A percentile compares a stretch with the other conserved stretches of the same genome.
Evolutionary conservation across 2,797 vertebrate species (phyloP).

Genomic region (Brotula barbata): DNA sequence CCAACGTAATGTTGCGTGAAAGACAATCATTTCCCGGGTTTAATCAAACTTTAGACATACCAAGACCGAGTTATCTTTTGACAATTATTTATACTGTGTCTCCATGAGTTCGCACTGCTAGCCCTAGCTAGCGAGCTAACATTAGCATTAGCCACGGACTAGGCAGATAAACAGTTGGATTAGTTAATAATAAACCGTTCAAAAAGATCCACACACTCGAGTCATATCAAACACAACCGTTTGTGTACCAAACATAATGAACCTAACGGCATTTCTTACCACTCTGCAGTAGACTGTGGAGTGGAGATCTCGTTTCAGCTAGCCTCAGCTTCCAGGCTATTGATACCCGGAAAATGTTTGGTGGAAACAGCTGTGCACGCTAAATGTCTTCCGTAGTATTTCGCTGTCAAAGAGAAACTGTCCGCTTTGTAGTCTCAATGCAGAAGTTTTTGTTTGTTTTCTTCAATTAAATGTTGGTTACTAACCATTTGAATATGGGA

Average conservation of each 20-base stretch:
- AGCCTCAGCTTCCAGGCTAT: slow-evolving; percentile 52
- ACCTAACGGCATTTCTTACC: slow-evolving; percentile 53
- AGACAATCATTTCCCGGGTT: rapidly evolving
- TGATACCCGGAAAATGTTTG: slow-evolving; percentile 61
- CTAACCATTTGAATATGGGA: no score
- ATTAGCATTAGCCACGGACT: background rate
- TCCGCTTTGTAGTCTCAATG: no score
- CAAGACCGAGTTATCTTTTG: rapidly evolving
- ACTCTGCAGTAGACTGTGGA: slow-evolving; percentile 22
- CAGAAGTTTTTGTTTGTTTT: no score
- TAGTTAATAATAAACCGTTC: background rate
- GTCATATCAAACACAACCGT: rapidly evolving
- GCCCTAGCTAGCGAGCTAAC: slow-evolving; percentile 45
- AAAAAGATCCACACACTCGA: background rate
- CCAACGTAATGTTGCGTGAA: rapidly evolving
- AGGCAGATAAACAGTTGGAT: background rate
- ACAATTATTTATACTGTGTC: background rate
- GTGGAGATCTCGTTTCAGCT: slow-evolving; percentile 44
- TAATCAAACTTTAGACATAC: background rate
- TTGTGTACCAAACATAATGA: background rate
- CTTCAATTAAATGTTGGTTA: no score
- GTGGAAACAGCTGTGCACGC: slow-evolving; percentile 27
- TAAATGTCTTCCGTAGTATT: slow-evolving; percentile 48
- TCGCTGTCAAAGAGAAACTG: background rate
- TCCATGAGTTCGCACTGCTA: slow-evolving; percentile 9